phyloP scores from a whole-genome alignment of 2,113 vertebrate genomes.

The Ginglymostoma cirratum region DNA sequence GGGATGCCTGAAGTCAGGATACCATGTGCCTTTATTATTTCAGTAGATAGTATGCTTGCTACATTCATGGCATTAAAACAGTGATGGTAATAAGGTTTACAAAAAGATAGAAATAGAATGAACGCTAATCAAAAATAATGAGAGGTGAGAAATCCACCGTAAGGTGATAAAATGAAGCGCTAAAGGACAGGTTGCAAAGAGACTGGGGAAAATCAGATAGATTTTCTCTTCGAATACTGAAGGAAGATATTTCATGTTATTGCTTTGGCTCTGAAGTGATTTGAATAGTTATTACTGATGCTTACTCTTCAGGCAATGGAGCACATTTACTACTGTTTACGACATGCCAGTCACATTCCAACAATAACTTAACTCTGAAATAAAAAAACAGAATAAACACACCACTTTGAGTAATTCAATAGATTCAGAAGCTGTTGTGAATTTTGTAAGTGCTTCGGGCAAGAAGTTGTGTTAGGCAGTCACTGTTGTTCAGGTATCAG shows the following conservation, averaged over 20 bases:
- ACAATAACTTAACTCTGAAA: neutral
- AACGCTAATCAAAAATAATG: neutral
- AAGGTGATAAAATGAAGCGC: neutral
- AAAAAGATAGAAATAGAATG: neutral
- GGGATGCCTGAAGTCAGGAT: neutral
- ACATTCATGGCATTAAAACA: neutral
- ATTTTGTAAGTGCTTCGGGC: neutral
- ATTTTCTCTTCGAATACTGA: neutral
- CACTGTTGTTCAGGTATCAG: no score
- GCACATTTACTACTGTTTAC: neutral
- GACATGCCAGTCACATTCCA: neutral
- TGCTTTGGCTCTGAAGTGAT: neutral
- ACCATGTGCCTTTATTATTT: neutral
- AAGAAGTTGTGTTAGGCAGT: no score
- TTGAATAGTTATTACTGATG: neutral
- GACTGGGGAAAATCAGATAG: neutral
- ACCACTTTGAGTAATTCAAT: neutral
- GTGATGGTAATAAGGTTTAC: neutral
- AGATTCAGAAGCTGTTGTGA: neutral
- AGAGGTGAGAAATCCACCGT: neutral
- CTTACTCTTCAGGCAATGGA: neutral
- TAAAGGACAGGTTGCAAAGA: neutral
- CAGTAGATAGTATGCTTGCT: neutral
- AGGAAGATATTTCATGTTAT: neutral
- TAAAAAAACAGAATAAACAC: neutral